Percentiles rank a stretch among this genome's conserved stretches.
Evolutionary conservation across 2,888 invertebrate genomes (phyloP).

Genomic region (Scelioninae gen. 1): DNA sequence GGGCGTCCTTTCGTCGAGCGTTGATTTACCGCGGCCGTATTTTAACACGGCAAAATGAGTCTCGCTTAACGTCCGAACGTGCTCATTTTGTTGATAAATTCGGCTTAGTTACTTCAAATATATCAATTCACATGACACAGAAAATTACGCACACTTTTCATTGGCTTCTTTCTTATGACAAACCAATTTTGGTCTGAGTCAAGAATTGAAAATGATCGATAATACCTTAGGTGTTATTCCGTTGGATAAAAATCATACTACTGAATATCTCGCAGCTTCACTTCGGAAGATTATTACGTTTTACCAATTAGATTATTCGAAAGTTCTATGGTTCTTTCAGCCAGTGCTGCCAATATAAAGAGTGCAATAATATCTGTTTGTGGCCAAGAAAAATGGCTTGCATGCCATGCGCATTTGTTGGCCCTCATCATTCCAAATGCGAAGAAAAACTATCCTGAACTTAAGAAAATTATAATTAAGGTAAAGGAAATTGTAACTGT

Average conservation of each 20-base stretch:
- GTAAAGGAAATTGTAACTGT: constrained; percentile 18
- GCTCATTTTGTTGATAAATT: constrained; percentile 26
- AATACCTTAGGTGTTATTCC: constrained; percentile 56
- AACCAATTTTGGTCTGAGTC: neutral
- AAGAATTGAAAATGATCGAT: neutral
- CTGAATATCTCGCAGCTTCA: constrained; percentile 55
- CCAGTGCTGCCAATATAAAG: constrained; percentile 34
- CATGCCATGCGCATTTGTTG: constrained; percentile 24
- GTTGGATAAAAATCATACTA: constrained; percentile 65
- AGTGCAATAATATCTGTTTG: constrained; percentile 7
- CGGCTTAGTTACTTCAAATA: constrained; percentile 15
- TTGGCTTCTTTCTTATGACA: neutral
- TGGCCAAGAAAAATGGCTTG: constrained; percentile 14
- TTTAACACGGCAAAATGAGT: constrained; percentile 25
- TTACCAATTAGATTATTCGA: constrained; percentile 38
- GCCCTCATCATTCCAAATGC: constrained; percentile 19
- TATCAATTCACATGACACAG: constrained; percentile 7
- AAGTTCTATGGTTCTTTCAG: constrained; percentile 23
- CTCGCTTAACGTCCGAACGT: constrained; percentile 33
- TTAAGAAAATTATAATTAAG: constrained; percentile 2
- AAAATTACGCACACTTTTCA: neutral
- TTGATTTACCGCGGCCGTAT: constrained; percentile 44
- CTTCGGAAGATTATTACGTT: constrained; percentile 28
- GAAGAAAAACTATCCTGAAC: constrained; percentile 4
- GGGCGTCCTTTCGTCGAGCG: constrained; percentile 28